Base-by-base conservation (phyloP, 92 coral and sea anemone species). In the Epizoanthus scotinus region DNA sequence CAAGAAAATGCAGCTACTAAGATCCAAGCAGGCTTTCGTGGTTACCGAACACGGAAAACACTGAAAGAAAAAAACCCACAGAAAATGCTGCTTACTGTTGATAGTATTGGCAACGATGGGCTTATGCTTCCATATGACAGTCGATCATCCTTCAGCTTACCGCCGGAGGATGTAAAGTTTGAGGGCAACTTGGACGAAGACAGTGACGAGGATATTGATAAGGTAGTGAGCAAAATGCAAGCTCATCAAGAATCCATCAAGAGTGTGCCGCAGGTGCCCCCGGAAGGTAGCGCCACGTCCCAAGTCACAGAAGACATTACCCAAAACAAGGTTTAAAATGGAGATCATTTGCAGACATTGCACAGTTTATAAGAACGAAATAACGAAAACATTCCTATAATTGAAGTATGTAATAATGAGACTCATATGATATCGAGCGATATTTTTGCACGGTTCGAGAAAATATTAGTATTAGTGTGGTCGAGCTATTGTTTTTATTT, bases 11-110 rank as follows among this genome's bases (percentile, higher is more conserved):
- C 99, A 14, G 99, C 99, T 10, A 77, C 83, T 17, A 68, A 86
- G 67, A 91, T 95, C 72, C 99, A 95, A 70, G 98, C 98, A 59
- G 84, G 91, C 79, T 93, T 86, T 87, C 95, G 92, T 79, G 97
- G 97, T n/a, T 89, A 90, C 92, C 82, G 28, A 67, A 71, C 88
- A 19, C 81, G 86, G 62, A 63, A 63, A 55, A 40, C 67, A 3
- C 79, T 84, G 54, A 78, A 63, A 29, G 71, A 66, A 5, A 87
- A 60, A 50, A 50, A 71, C 19, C 75, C 24, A 34, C 54, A 67
- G n/a, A 62, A 63, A n/a, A 84, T 80, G 26, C 57, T 84, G 17
- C 84, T 84, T 9, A 59, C 81, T 12, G 81, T 75, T 28, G 81
- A 75, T 15, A 75, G 81, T 14, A 13, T 59, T 20, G n/a, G 52